These are phyloP conservation scores for Megalurothrips usitatus DNA, from an alignment of 2,888 invertebrate genomes.

Conservation along the genomic window DNA sequence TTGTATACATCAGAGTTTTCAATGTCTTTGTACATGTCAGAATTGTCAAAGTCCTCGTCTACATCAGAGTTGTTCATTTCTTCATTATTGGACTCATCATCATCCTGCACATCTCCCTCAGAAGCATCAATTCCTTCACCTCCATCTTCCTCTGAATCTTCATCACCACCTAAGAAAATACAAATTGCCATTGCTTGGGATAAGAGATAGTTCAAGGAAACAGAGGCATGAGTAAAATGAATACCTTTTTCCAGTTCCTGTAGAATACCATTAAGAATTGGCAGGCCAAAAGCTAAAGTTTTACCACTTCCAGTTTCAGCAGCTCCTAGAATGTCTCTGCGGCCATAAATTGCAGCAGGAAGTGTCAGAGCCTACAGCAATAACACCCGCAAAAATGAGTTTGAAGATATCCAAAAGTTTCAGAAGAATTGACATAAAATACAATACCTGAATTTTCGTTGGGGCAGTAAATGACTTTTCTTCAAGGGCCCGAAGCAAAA, in stretches of 20 bases:
- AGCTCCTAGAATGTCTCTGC: constrained; percentile 92
- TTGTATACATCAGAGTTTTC: constrained; percentile 33
- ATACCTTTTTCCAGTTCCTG: constrained; percentile 43
- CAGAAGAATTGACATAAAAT: constrained; percentile 25
- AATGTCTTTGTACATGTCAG: constrained; percentile 40
- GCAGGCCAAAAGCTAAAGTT: constrained; percentile 95
- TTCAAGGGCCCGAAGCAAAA: constrained; percentile 53
- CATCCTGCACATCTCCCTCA: background rate
- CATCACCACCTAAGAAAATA: background rate
- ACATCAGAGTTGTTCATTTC: background rate
- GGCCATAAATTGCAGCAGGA: constrained; percentile 79
- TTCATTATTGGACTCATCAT: background rate
- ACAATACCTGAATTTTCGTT: constrained; percentile 73
- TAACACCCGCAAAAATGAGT: constrained; percentile 31
- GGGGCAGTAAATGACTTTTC: constrained; percentile 75
- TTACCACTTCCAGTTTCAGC: constrained; percentile 99
- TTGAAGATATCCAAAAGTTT: constrained; percentile 26
- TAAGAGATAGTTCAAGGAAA: background rate
- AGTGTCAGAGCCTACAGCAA: constrained; percentile 55
- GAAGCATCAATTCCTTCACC: background rate
- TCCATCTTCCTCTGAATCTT: too few relatives aligned
- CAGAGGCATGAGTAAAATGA: background rate
- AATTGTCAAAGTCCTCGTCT: constrained; percentile 26
- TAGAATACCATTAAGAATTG: constrained; percentile 81
- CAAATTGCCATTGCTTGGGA: background rate